Percentiles rank a stretch among this genome's conserved stretches.
Evolutionary conservation across 2,797 vertebrate species (phyloP).

Genomic region (Scyliorhinus canicula): DNA sequence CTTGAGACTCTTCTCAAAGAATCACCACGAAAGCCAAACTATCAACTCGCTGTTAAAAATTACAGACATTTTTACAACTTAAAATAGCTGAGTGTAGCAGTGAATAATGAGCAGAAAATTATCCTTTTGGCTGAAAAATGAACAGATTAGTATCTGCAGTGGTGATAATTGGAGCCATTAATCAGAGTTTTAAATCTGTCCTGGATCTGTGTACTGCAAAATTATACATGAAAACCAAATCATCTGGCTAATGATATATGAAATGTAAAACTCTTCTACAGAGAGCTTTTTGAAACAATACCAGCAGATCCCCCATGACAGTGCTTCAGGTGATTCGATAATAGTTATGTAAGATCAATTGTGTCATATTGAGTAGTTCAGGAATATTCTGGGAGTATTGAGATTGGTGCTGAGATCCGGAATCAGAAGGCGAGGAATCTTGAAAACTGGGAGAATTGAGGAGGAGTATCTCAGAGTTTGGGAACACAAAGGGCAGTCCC

Average conservation of each 20-base stretch:
- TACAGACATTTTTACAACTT: neutral
- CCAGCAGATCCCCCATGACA: neutral
- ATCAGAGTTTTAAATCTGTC: conserved; percentile 35
- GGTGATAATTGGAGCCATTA: conserved; percentile 32
- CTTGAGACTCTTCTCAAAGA: no score
- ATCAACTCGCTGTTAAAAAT: neutral
- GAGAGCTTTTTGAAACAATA: neutral
- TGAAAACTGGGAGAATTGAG: neutral
- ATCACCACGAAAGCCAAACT: neutral
- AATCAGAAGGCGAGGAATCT: neutral
- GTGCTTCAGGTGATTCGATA: neutral
- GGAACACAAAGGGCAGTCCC: neutral
- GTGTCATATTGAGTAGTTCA: neutral
- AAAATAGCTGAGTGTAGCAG: neutral
- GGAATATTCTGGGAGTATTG: neutral
- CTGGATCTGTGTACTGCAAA: neutral
- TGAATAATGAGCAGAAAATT: conserved; percentile 30
- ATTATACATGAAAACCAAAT: conserved; percentile 6
- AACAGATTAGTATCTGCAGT: conserved; percentile 8
- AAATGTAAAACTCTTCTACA: neutral
- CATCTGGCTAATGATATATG: neutral
- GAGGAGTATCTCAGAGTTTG: neutral
- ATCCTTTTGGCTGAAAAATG: conserved; percentile 9
- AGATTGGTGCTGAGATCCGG: neutral
- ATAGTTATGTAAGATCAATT: neutral